phyloP scores from a whole-genome alignment of 2,113 vertebrate genomes.

The Brachirus orientalis region DNA sequence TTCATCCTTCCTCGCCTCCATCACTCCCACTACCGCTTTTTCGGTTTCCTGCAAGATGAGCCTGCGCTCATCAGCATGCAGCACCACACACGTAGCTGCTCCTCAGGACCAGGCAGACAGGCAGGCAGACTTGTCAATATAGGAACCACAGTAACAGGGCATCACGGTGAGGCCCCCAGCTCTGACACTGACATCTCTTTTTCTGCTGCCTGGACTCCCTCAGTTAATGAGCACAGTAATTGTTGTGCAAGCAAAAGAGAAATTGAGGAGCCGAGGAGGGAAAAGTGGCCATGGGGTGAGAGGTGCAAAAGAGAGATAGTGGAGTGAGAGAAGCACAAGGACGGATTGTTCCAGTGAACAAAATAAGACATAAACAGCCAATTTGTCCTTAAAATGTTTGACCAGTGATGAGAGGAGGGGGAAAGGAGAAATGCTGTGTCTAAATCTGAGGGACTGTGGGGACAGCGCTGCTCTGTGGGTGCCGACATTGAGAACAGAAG shows the following conservation, averaged over 20 bases:
- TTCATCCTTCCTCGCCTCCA: slow-evolving; percentile 42
- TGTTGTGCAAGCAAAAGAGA: slow-evolving; percentile 67
- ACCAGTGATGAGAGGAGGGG: neutral
- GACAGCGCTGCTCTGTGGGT: slow-evolving; percentile 29
- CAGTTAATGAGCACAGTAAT: slow-evolving; percentile 62
- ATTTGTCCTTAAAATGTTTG: slow-evolving; percentile 30
- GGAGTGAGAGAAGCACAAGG: slow-evolving; percentile 29
- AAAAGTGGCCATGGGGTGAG: slow-evolving; percentile 18
- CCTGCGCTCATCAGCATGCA: slow-evolving; percentile 71
- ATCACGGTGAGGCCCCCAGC: slow-evolving; percentile 49
- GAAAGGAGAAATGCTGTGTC: slow-evolving; percentile 11
- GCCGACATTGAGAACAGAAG: slow-evolving; percentile 58
- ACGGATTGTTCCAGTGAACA: slow-evolving; percentile 21
- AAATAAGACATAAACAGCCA: slow-evolving; percentile 40
- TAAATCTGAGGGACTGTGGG: slow-evolving; percentile 27
- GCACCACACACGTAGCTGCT: slow-evolving; percentile 45
- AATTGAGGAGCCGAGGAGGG: slow-evolving; percentile 25
- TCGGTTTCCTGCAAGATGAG: slow-evolving; percentile 47
- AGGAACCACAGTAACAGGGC: slow-evolving; percentile 50
- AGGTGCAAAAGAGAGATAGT: slow-evolving; percentile 21
- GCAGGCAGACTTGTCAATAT: slow-evolving; percentile 65
- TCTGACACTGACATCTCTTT: slow-evolving; percentile 57
- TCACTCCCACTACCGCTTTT: slow-evolving; percentile 37
- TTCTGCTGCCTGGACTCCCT: slow-evolving; percentile 40
- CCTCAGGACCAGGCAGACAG: slow-evolving; percentile 55